Conservation (phyloP, 2,888 invertebrate species). For the Nymphalis c-album region DNA sequence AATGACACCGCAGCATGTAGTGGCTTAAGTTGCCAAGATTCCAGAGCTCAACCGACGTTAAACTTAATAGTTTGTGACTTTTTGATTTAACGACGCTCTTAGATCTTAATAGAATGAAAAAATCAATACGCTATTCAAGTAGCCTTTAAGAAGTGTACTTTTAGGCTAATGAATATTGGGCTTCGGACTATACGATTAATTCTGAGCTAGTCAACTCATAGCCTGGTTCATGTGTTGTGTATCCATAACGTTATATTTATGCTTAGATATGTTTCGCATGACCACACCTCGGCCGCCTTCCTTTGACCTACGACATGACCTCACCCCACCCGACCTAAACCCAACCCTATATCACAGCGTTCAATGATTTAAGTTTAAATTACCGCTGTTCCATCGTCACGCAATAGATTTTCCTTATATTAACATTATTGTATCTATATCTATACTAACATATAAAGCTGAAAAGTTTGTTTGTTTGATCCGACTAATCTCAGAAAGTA, state of each 20-base stretch:
- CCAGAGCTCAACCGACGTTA: conserved; percentile 34
- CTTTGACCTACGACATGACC: conserved; percentile 19
- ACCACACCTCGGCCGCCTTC: conserved; percentile 27
- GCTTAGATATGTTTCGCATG: background rate
- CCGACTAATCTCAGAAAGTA: too few species aligned
- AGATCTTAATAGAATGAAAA: background rate
- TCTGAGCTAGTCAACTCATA: too few species aligned
- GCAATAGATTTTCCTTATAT: background rate
- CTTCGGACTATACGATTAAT: too few species aligned
- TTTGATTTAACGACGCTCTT: conserved; percentile 18
- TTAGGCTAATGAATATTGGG: too few species aligned
- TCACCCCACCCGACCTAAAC: conserved; percentile 19
- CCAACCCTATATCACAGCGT: conserved; percentile 15
- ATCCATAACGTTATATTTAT: background rate
- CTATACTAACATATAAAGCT: too few species aligned
- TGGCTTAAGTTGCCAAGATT: conserved; percentile 46
- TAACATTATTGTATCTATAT: background rate
- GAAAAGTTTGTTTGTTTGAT: too few species aligned
- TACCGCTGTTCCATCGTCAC: conserved; percentile 16
- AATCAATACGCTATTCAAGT: too few species aligned
- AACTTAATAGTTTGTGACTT: conserved; percentile 35
- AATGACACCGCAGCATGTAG: conserved; percentile 41
- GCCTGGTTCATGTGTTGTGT: too few species aligned
- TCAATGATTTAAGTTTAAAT: conserved; percentile 16
- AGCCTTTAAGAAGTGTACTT: too few species aligned